Evolutionary conservation across 2,888 invertebrate species (phyloP), one percentile per base, ranked within the genome.

Genomic region (Scaptomyza polygonia): DNA sequence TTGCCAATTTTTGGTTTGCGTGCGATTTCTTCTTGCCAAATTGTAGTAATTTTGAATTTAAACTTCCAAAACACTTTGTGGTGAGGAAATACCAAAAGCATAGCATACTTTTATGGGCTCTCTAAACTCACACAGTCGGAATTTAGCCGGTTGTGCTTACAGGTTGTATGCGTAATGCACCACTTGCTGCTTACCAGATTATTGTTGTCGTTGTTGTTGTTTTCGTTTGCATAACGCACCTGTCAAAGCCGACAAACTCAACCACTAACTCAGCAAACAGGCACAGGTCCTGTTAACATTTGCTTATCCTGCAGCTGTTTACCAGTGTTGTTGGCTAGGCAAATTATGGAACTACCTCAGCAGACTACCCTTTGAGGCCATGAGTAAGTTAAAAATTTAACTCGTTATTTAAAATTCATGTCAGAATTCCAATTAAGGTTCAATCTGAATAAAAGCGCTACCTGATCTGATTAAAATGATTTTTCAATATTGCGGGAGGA

Each of bases 21-120:
- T n/a, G n/a, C n/a, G n/a, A n/a, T n/a, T n/a, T n/a, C n/a, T n/a
- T n/a, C n/a, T 65, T 66, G 56, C 18, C 39, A 42, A 51, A 42
- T 29, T 61, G 44, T 30, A 25, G 14, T 21, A 43, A 58, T 71
- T 76, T n/a, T n/a, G n/a, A 76, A 67, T 67, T 73, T 73, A 63
- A 72, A 71, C n/a, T n/a, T n/a, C n/a, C n/a, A n/a, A n/a, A n/a
- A n/a, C n/a, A n/a, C n/a, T n/a, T n/a, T n/a, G n/a, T n/a, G n/a
- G 25, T 56, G 36, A 29, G 40, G 29, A 36, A 48, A 36, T n/a
- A 16, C 16, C 18, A 11, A 55, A 54, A 48, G 27, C 27, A 49
- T 59, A 59, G 77, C 73, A 71, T 63, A 67, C 73, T 73, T 73
- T 71, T 76, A 52, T 57, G 77, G 48, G 72, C 59, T 42, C 29